A percentile compares a stretch with the other conserved stretches of the same genome.
phyloP scores from a whole-genome alignment of 2,797 vertebrate genomes.

The Ctenosaura bakeri region DNA sequence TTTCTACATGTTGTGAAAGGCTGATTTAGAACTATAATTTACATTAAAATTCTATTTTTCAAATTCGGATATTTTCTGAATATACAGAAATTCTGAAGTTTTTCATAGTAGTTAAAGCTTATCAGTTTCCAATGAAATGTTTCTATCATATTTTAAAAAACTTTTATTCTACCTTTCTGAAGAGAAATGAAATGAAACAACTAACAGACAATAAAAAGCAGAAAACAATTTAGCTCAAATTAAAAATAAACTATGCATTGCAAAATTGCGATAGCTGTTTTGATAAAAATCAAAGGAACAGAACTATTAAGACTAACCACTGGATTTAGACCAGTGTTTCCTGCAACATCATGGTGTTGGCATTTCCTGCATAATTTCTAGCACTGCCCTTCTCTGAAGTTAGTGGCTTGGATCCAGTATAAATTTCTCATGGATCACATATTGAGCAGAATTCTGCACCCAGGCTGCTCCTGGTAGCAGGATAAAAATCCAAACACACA shows the following conservation, averaged over 20 bases:
- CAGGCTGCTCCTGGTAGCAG: no score
- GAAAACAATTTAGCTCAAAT: not conserved
- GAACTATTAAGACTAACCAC: no score
- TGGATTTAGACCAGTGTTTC: no score
- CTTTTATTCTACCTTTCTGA: not conserved
- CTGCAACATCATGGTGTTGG: no score
- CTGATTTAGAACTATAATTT: not conserved
- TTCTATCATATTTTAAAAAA: not conserved
- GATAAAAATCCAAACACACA: no score
- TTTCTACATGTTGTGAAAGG: no score
- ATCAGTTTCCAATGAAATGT: not conserved
- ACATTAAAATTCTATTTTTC: not conserved
- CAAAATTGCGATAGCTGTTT: no score
- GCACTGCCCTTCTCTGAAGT: no score
- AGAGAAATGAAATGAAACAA: not conserved
- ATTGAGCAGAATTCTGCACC: not conserved
- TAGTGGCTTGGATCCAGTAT: not conserved
- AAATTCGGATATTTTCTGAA: not conserved
- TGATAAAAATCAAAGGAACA: no score
- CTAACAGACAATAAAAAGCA: not conserved
- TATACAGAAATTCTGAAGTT: not conserved
- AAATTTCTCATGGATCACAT: not conserved
- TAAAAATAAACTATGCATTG: no score
- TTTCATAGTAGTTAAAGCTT: not conserved
- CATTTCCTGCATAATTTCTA: no score